These are phyloP conservation scores for Atherix ibis DNA, from an alignment of 2,888 invertebrate genomes.

Conservation along the genomic window DNA sequence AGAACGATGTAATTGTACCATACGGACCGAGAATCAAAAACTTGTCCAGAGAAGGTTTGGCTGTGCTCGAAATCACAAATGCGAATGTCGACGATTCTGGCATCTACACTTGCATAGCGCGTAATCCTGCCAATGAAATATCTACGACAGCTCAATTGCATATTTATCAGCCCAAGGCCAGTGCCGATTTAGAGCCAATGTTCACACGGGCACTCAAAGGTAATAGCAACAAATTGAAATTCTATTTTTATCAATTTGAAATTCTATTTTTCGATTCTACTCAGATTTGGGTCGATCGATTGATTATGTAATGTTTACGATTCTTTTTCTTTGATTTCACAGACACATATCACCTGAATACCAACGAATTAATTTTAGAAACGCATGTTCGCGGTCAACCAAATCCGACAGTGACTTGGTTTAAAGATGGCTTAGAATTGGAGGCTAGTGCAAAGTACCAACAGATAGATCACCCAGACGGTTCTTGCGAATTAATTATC, in stretches of 20 bases:
- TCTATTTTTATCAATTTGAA: not conserved
- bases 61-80: slow-evolving; percentile 56
- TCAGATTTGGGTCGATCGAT: slow-evolving; percentile 1
- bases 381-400: slow-evolving; percentile 63
- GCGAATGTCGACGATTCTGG: slow-evolving; percentile 54
- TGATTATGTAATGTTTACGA: slow-evolving; percentile 1
- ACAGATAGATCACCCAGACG: slow-evolving; percentile 54
- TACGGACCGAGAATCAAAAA: slow-evolving; percentile 27
- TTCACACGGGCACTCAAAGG: slow-evolving; percentile 60
- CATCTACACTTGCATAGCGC: slow-evolving; percentile 62
- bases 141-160: slow-evolving; percentile 54
- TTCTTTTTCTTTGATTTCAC: slow-evolving; percentile 13
- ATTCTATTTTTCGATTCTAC: slow-evolving; percentile 1
- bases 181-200: slow-evolving; percentile 49
- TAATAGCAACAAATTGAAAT: no score
- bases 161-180: slow-evolving; percentile 40
- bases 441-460: slow-evolving; percentile 42
- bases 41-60: slow-evolving; percentile 43
- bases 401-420: slow-evolving; percentile 56
- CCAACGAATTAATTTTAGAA: slow-evolving; percentile 60
- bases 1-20: slow-evolving; percentile 40
- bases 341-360: slow-evolving; percentile 56
- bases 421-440: slow-evolving; percentile 51
- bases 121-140: slow-evolving; percentile 55
- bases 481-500: slow-evolving; percentile 54